A percentile compares a stretch with the other conserved stretches of the same genome.
These are phyloP conservation scores for Neolamprologus multifasciatus DNA, from an alignment of 2,797 vertebrate genomes.

Conservation along the genomic window DNA sequence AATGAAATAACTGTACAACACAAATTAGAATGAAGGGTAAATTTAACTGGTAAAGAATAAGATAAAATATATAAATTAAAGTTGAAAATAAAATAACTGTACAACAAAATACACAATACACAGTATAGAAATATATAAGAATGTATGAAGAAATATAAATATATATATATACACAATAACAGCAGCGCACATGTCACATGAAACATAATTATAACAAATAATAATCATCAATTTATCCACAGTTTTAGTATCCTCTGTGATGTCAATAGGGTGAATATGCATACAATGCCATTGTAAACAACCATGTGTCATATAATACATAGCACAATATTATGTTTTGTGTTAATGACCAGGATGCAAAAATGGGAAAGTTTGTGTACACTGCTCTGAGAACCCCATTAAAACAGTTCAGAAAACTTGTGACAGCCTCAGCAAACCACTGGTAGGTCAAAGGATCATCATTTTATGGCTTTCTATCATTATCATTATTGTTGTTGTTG, in stretches of 20 bases:
- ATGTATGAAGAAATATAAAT: no score
- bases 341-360: neutral
- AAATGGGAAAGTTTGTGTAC: neutral
- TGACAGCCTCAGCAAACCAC: neutral
- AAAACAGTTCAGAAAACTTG: neutral
- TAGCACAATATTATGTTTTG: neutral
- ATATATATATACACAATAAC: no score
- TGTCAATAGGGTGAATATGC: neutral
- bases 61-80: no score
- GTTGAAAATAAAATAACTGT: no score
- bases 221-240: neutral
- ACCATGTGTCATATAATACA: no score
- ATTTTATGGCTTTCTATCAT: slow-evolving; percentile 28
- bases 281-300: neutral
- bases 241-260: neutral
- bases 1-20: no score
- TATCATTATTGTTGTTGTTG: no score
- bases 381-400: neutral
- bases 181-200: neutral
- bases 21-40: no score
- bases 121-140: no score
- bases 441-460: neutral
- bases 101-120: no score
- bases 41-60: no score
- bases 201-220: neutral